These are phyloP conservation scores for Euzophera pinguis DNA, from an alignment of 2,888 invertebrate genomes.

Conservation along the genomic window DNA sequence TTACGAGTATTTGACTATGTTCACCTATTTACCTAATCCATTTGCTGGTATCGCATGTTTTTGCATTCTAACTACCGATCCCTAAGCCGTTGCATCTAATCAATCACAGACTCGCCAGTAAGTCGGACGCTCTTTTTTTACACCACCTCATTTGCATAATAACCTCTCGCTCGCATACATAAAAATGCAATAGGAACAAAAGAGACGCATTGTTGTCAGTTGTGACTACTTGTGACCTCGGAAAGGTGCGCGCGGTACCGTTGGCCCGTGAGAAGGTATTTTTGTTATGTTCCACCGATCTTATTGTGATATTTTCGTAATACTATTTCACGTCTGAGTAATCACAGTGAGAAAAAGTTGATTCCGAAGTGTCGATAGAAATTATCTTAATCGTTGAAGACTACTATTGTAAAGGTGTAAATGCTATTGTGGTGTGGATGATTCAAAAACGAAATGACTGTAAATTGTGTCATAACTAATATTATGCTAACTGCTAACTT, in stretches of 20 bases:
- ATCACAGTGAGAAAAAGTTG: background rate
- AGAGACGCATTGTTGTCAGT: slow-evolving; percentile 42
- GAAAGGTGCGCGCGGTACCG: slow-evolving; percentile 62
- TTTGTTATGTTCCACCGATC: slow-evolving; percentile 50
- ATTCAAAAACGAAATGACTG: no score
- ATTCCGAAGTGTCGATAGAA: background rate
- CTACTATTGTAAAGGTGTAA: no score
- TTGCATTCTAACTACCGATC: slow-evolving; percentile 12
- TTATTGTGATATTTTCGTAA: slow-evolving; percentile 45
- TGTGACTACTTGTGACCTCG: slow-evolving; percentile 41
- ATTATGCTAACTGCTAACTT: no score
- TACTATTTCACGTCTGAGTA: slow-evolving; percentile 29
- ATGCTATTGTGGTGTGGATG: no score
- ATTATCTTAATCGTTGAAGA: background rate
- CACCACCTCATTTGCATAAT: slow-evolving; percentile 59
- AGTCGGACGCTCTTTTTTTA: slow-evolving; percentile 58
- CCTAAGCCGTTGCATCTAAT: slow-evolving; percentile 69
- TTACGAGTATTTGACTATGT: no score
- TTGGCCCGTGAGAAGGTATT: slow-evolving; percentile 73
- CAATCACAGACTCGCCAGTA: slow-evolving; percentile 62
- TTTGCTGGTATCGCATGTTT: background rate
- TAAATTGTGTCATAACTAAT: no score
- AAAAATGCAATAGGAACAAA: slow-evolving; percentile 26
- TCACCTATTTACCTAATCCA: background rate
- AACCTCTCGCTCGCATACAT: slow-evolving; percentile 25